Conservation (phyloP, 1,140 invertebrate genomes). For the Caenorhabditis latens region DNA sequence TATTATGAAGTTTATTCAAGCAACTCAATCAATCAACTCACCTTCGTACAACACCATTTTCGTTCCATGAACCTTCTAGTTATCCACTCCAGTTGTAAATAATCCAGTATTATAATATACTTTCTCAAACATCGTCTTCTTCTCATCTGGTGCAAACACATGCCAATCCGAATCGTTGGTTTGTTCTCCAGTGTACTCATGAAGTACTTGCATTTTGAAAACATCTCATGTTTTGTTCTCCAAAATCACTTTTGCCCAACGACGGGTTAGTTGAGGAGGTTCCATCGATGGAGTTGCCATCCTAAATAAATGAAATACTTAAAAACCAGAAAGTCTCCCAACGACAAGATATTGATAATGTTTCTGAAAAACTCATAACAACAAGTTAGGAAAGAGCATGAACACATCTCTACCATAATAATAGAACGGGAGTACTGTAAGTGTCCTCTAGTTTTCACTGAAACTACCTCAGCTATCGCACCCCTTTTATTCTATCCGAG, state of each 20-base stretch:
- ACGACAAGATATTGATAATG: no score
- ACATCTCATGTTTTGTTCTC: neutral
- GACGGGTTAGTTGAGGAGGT: neutral
- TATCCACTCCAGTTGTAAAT: neutral
- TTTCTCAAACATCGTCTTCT: neutral
- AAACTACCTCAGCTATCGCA: no score
- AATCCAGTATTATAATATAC: conserved; percentile 16
- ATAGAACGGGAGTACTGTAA: no score
- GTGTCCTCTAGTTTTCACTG: no score
- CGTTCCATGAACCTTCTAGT: conserved; percentile 4
- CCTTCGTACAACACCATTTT: neutral
- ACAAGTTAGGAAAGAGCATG: no score
- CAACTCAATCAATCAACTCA: neutral
- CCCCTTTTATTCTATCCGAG: no score
- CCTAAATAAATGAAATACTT: no score
- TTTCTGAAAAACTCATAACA: no score
- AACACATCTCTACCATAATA: no score
- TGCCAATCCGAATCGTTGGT: neutral
- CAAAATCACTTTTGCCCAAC: neutral
- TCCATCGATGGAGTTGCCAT: neutral
- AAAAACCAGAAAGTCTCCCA: no score
- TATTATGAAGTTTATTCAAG: neutral
- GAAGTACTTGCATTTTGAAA: neutral
- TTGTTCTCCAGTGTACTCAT: conserved; percentile 18
- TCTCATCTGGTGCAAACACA: neutral